Base-by-base conservation (phyloP, 1,140 invertebrate genomes). In the Hyles euphorbiae region DNA sequence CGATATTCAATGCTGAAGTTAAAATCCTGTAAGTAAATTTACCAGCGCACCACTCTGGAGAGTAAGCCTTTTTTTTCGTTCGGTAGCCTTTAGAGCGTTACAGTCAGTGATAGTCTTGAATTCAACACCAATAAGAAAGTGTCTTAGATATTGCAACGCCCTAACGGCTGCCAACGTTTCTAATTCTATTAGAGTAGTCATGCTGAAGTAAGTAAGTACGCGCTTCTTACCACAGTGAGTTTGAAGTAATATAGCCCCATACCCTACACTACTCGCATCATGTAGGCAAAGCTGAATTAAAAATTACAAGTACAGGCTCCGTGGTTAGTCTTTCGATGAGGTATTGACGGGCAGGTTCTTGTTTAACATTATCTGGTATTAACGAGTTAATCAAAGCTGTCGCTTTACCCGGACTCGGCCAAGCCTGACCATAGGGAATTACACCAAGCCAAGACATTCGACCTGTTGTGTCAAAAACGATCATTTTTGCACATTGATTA, bases 191-290 rank as follows among this genome's bases (percentile, higher is more conserved):
- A 22, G 22, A 22, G 22, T 22, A 22, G 22, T 22, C 22, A 22
- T 90, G 76, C 67, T 81, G 76, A 66, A 75, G 59, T 67, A 70
- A 67, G 84, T 72, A 64, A 81, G 62, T 63, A 75, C 76, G 89
- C 79, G 91, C 68, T 91, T 78, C 63, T 73, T 69, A 63, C 81
- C 71, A 56, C 78, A 63, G 5, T 70, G 62, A 61, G 61, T 73
- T 62, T 87, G 81, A 32, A 78, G 10, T 22, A 81, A 12, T 4
- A 79, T 57, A 7, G 72, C 74, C 7, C 68, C 68, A 53, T 67
- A 78, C 7, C 65, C 65, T 40, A 60, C n/a, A 3, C 57, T 46
- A 48, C 68, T 76, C 3, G 69, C 74, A 63, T 74, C 80, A 74
- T 5, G 81, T 80, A 67, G 67, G 60, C 44, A 36, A 32, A 3